phyloP scores from a whole-genome alignment of 2,113 vertebrate species.

The Thalassoma bifasciatum region DNA sequence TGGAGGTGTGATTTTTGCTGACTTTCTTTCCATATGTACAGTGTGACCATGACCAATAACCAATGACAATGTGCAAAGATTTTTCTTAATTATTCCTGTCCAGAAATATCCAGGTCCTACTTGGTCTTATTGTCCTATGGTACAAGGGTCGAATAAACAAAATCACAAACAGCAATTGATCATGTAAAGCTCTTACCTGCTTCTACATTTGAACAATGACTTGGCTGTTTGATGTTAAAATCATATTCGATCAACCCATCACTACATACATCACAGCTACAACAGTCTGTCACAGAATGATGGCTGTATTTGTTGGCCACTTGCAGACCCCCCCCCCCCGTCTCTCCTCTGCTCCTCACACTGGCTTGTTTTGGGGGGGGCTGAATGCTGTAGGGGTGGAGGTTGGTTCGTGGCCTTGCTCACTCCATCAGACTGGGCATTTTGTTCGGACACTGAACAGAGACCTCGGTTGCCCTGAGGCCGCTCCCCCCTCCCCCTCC shows the following conservation, averaged over 20 bases:
- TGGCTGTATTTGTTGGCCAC: slow-evolving; percentile 10
- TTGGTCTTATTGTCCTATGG: too few species aligned
- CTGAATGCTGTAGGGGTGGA: slow-evolving; percentile 59
- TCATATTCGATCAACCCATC: slow-evolving; percentile 27
- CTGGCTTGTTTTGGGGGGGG: slow-evolving; percentile 44
- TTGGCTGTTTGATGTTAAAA: neutral
- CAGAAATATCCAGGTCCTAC: too few species aligned
- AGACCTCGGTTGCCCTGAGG: slow-evolving; percentile 65
- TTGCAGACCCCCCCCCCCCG: neutral
- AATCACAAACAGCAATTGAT: too few species aligned
- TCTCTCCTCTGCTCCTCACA: neutral
- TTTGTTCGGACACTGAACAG: slow-evolving; percentile 77
- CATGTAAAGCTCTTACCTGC: too few species aligned
- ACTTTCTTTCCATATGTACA: too few species aligned
- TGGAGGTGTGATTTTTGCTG: too few species aligned
- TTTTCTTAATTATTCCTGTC: too few species aligned
- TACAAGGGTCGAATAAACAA: too few species aligned
- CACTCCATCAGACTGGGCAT: slow-evolving; percentile 70
- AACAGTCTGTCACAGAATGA: slow-evolving; percentile 23
- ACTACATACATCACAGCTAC: neutral
- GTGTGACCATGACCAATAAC: too few species aligned
- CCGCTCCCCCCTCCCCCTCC: slow-evolving; percentile 33
- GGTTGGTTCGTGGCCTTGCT: slow-evolving; percentile 70
- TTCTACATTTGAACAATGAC: too few species aligned
- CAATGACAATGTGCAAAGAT: too few species aligned